These are phyloP conservation scores for Protobothrops mucrosquamatus DNA, from an alignment of 2,113 vertebrate genomes.

Conservation along the genomic window DNA sequence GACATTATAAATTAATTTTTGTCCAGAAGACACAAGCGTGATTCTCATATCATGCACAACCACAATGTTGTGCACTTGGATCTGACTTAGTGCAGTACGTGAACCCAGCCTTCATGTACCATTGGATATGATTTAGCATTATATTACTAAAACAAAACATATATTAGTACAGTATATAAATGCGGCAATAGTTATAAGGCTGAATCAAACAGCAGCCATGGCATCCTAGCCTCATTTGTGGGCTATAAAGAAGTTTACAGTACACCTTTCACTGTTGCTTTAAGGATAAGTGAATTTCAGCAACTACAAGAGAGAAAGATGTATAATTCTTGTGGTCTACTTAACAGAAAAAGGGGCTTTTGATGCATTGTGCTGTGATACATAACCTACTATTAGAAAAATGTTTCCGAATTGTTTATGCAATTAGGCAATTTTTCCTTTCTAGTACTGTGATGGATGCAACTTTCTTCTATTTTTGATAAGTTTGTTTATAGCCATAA, in stretches of 20 bases:
- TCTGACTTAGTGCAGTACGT: background rate
- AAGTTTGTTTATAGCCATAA: background rate
- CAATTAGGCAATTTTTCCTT: background rate
- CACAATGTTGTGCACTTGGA: background rate
- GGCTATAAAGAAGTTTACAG: background rate
- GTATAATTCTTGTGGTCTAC: background rate
- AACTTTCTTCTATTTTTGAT: background rate
- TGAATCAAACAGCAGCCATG: background rate
- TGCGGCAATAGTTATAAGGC: background rate
- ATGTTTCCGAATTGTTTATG: background rate
- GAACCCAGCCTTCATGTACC: background rate
- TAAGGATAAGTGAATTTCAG: background rate
- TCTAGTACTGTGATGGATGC: background rate
- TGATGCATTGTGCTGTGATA: background rate
- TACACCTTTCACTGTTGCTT: background rate
- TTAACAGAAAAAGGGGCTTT: background rate
- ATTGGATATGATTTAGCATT: background rate
- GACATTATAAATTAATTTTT: background rate
- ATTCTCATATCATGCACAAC: background rate
- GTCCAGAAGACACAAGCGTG: background rate
- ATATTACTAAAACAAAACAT: background rate
- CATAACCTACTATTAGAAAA: background rate
- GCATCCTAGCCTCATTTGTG: background rate
- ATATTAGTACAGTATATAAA: background rate
- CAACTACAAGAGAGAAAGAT: background rate